Percentiles rank a stretch among this genome's conserved stretches.
phyloP scores from a whole-genome alignment of 2,888 invertebrate genomes.

The Clanis bilineata region DNA sequence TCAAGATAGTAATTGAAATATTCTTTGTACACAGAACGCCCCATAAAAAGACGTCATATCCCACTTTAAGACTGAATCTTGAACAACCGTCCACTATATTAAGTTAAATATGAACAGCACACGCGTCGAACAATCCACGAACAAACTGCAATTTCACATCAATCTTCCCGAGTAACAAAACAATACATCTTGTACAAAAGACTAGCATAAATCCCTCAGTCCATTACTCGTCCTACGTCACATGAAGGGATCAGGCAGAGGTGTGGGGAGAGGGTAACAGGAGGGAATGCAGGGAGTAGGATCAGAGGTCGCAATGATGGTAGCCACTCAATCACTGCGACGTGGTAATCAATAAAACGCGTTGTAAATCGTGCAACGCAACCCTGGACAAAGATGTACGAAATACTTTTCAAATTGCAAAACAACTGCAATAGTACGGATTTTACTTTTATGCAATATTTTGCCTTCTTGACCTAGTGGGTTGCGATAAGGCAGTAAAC shows the following conservation, averaged over 20 bases:
- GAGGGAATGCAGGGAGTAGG: not conserved
- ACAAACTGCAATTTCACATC: not conserved
- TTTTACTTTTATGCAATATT: too few species aligned
- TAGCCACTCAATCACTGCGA: constrained; percentile 10
- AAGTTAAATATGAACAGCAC: not conserved
- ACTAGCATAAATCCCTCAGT: not conserved
- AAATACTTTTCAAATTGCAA: not conserved
- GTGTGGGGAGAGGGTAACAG: not conserved
- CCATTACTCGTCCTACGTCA: too few species aligned
- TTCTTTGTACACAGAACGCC: too few species aligned
- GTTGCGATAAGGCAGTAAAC: too few species aligned
- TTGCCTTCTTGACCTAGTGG: too few species aligned
- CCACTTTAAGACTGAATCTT: not conserved
- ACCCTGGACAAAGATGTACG: not conserved
- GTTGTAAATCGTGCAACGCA: not conserved
- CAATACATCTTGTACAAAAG: not conserved
- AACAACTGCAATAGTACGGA: not conserved
- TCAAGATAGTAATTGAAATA: too few species aligned
- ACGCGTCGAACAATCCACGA: not conserved
- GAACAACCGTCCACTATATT: not conserved
- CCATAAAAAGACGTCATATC: too few species aligned
- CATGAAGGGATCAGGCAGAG: not conserved
- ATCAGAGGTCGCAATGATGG: constrained; percentile 2
- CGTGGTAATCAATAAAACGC: not conserved
- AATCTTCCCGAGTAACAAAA: constrained; percentile 1